Conservation (phyloP, 2,888 invertebrate species). For the Agrypnus murinus region DNA sequence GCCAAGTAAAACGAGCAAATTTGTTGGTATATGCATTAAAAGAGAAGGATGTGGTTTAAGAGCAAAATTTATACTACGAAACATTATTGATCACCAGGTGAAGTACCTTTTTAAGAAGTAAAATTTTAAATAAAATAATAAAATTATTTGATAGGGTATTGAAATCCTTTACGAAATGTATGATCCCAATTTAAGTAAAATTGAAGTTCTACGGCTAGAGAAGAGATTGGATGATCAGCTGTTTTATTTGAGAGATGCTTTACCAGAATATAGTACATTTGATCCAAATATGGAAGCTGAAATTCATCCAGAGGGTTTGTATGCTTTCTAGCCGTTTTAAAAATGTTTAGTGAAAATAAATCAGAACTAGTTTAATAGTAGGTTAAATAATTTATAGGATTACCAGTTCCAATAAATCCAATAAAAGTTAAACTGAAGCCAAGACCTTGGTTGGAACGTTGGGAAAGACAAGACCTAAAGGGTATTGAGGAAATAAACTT, state of each 20-base stretch:
- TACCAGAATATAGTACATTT: conserved; percentile 94
- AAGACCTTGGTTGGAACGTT: conserved; percentile 92
- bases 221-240: conserved; percentile 93
- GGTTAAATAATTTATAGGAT: no score
- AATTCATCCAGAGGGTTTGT: conserved; percentile 80
- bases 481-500: conserved; percentile 75
- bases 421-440: conserved; percentile 81
- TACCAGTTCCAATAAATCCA: conserved; percentile 66
- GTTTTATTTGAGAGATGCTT: conserved; percentile 91
- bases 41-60: conserved; percentile 87
- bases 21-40: conserved; percentile 96
- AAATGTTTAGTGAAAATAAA: no score
- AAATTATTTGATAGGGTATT: conserved; percentile 67
- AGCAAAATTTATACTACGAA: conserved; percentile 90
- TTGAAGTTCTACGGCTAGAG: conserved; percentile 94
- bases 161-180: conserved; percentile 91
- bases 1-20: conserved; percentile 87
- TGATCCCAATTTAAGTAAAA: conserved; percentile 91
- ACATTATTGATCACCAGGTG: conserved; percentile 90
- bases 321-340: not conserved
- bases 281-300: conserved; percentile 94
- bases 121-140: conserved; percentile 35
- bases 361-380: no score
- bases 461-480: conserved; percentile 86
- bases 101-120: not conserved